Evolutionary conservation across 2,797 vertebrate genomes (phyloP), one percentile per base, ranked within the genome.

Genomic region (Tympanoctomys barrerae): DNA sequence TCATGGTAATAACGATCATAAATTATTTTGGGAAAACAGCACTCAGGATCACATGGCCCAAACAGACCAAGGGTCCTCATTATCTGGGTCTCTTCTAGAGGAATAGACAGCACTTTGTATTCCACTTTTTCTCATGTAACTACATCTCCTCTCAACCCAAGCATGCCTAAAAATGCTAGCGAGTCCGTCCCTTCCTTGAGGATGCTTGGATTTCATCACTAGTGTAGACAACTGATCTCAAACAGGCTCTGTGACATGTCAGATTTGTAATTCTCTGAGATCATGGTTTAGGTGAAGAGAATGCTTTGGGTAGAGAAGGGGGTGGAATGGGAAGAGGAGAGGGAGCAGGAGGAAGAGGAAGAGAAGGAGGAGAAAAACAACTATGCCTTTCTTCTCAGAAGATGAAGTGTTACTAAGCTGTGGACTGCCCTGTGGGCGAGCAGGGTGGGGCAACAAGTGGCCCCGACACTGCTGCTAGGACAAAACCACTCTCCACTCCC

Each of bases 181-280:
- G 61, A 87, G 87, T 79, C n/a, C 59, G 87, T 79, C n/a, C 59
- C 57, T 84, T 94, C 96, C 94, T 95, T 94, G 39, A 91, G 62
- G 70, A 33, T 80, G 33, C 91, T 96, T 81, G 22, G 5, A 61
- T 91, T 94, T 70, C 92, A 96, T 97, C 94, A 61, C 68, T 71
- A 88, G 42, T 39, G 54, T 42, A 96, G 94, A 96, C 92, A 95
- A 95, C 87, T 77, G 78, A 90, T 90, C 78, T 97, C 95, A 94
- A 73, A 97, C 86, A 95, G 24, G 87, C 73, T 96, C 87, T 21
- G 4, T 91, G 92, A 94, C 92, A 95, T 16, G 77, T 80, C 92
- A 96, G 94, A 91, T 78, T 95, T 91, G 83, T 82, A 91, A 95
- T 87, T 91, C 89, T 95, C 96, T 98, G 97, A 97, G 97, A 91